phyloP scores from a whole-genome alignment of 1,140 invertebrate genomes.

The Mylabris phalerata region DNA sequence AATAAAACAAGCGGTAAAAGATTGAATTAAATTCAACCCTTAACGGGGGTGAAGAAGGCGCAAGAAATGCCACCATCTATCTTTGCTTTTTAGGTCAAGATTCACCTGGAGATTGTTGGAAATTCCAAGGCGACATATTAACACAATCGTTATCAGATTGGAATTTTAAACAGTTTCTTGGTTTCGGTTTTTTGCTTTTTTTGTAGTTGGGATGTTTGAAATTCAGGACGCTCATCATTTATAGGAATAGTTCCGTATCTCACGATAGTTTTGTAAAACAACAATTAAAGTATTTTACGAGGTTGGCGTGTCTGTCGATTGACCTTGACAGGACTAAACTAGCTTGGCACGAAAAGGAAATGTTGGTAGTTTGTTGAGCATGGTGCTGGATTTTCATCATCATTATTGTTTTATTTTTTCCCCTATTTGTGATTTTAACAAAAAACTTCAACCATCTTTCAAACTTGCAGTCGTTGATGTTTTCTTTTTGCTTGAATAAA shows the following conservation, averaged over 20 bases:
- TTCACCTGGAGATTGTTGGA: not conserved
- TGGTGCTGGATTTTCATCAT: too few relatives aligned
- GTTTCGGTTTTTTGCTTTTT: too few relatives aligned
- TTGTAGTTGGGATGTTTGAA: not conserved
- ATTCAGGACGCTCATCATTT: slow-evolving; percentile 19
- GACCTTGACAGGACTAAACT: slow-evolving; percentile 12
- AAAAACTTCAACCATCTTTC: not conserved
- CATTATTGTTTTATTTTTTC: too few relatives aligned
- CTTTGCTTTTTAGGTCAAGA: not conserved
- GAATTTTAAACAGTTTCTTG: slow-evolving; percentile 1
- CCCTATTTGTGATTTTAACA: too few relatives aligned
- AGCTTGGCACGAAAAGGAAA: slow-evolving; percentile 10
- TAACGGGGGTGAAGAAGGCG: not conserved
- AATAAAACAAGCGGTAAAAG: too few relatives aligned
- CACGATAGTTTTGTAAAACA: slow-evolving; percentile 11
- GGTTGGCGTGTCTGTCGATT: slow-evolving; percentile 13
- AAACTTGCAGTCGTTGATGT: slow-evolving; percentile 9
- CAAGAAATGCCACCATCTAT: not conserved
- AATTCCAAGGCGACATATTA: not conserved
- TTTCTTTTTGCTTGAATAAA: slow-evolving; percentile 7
- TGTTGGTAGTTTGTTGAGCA: not conserved
- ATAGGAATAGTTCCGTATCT: slow-evolving; percentile 2
- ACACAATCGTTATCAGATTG: slow-evolving; percentile 2
- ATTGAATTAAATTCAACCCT: too few relatives aligned
- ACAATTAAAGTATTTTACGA: slow-evolving; percentile 22